phyloP scores from a whole-genome alignment of 2,888 invertebrate genomes.

The Ornithoptera priamus region DNA sequence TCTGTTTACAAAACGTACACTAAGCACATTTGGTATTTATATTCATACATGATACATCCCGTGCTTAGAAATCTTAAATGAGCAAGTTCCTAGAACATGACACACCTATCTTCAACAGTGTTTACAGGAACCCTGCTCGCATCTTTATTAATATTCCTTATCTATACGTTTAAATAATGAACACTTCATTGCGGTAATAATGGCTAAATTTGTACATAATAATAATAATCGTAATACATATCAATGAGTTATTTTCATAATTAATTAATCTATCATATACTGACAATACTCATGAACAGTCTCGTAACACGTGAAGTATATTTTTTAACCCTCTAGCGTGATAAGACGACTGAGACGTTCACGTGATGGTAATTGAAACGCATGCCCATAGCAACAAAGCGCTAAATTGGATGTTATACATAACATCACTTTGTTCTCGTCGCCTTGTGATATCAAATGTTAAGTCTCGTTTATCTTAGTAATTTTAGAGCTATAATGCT shows the following conservation, averaged over 20 bases:
- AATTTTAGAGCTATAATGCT: too few species aligned
- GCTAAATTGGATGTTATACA: too few species aligned
- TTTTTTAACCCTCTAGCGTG: too few species aligned
- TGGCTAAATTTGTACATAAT: not conserved
- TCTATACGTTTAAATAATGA: not conserved
- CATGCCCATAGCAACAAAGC: too few species aligned
- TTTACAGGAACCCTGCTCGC: constrained; percentile 10
- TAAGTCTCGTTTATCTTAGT: too few species aligned
- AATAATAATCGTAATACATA: not conserved
- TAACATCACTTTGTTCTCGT: too few species aligned
- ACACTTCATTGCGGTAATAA: not conserved
- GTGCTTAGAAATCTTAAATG: constrained; percentile 22
- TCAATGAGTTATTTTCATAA: not conserved
- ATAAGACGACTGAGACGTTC: too few species aligned
- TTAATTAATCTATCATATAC: too few species aligned
- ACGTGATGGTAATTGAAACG: too few species aligned
- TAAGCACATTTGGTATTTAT: constrained; percentile 23
- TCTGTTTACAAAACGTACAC: constrained; percentile 15
- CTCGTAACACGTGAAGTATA: too few species aligned
- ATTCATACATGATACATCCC: constrained; percentile 19
- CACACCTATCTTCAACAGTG: constrained; percentile 25
- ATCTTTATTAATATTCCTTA: constrained; percentile 8
- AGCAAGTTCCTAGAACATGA: constrained; percentile 27
- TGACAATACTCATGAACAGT: too few species aligned
- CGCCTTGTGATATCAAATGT: too few species aligned